Base-by-base conservation (phyloP, 1,140 invertebrate genomes). In the Mamestra configurata region DNA sequence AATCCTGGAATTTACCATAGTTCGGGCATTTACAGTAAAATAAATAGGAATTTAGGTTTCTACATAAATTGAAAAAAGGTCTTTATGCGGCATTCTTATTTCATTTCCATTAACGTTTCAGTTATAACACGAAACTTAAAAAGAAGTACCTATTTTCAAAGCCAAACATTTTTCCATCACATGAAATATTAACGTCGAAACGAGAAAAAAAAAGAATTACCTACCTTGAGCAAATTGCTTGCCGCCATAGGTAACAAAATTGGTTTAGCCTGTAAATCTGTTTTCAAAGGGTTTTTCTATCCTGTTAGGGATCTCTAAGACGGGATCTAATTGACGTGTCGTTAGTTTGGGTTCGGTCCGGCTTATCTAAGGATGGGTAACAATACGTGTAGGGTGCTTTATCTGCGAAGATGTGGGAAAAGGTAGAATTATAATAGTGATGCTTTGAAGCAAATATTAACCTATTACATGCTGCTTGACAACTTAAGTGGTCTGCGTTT, bases 201-300 rank as follows among this genome's bases (percentile, higher is more conserved):
- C 8, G n/a, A 10, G 37, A 61, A 61, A 59, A 61, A 61, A 35
- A 20, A 37, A 11, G 59, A 40, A 40, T 64, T 20, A 37, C 59
- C n/a, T 18, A 18, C 59, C n/a, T 18, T 8, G 10, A 18, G 31
- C 3, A 59, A 59, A 59, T 59, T 59, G 55, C 55, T 59, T 27
- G 43, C 43, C 51, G 18, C n/a, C n/a, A 11, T 51, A 11, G 43
- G 51, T 22, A 55, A 22, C 22, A 22, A 22, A 22, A 22, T 55
- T 55, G 18, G 18, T 64, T 64, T 37, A 18, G 31, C 31, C 10
- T 8, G 13, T n/a, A 35, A 35, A 61, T 64, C 59, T 64, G 59
- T 64, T 37, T 64, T 40, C 59, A 40, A 40, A 37, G 18, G 31
- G 18, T 10, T 37, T 40, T 64, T 64, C 35, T 40, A 18, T 40